Base-by-base conservation (phyloP, 1,140 invertebrate genomes). In the Amyelois transitella region DNA sequence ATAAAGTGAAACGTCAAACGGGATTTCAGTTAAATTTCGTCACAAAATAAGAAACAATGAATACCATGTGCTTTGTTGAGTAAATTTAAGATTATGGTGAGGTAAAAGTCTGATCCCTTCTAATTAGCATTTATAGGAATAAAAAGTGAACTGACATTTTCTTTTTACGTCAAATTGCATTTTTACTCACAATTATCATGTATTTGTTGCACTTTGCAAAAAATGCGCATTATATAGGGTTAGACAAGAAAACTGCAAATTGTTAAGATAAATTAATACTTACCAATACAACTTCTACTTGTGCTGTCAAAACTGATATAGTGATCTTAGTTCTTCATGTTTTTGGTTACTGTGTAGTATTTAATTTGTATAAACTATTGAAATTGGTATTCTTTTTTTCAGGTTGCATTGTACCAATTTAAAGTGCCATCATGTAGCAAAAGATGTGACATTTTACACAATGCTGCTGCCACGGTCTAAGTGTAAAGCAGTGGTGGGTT, bases 1-100 rank as follows among this genome's bases (percentile, higher is more conserved):
- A 70, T 83, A 80, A 68, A 66, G 77, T 83, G 77, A 88, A 88
- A 88, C 79, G 86, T 88, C 86, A 88, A 82, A 79, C 53, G 55
- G 62, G 60, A 77, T 74, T 77, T 71, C 75, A 75, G 64, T 69
- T 69, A 58, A 69, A 68, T 79, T 71, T 66, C 52, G 51, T 57
- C 32, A 28, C 19, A 56, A 61, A 48, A 43, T 49, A 38, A 6
- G 44, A 57, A 50, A 61, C 32, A 43, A 51, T 43, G 21, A 51
- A 10, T 14, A 51, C 48, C 51, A 25, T 18, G 48, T 6, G 14
- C 6, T 45, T 51, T 51, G 44, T 57, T 50, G 14, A 38, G 43
- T 28, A 18, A 54, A 51, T 18, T 61, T 20, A 18, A 43, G 44
- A 55, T 20, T 51, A 52, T 52, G 47, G 28, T n/a, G 56, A 60